Evolutionary conservation across 2,797 vertebrate species (phyloP), one percentile per base, ranked within the genome.

Genomic region (Ptychobarbus kaznakovi): DNA sequence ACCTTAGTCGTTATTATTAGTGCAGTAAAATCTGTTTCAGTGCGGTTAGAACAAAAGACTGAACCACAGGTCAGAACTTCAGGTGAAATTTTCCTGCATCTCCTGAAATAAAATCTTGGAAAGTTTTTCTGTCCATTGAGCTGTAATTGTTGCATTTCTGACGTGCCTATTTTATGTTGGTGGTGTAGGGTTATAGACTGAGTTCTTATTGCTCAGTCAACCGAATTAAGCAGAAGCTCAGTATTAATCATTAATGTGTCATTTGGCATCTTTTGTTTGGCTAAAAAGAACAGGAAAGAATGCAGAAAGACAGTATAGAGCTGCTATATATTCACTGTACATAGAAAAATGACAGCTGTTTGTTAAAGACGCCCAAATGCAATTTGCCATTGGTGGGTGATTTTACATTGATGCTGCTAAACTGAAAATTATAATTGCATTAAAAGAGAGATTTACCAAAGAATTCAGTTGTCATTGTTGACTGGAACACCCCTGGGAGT

Each of bases 221-320:
- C 16, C 3, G 10, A 63, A 58, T 74, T 32, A 73, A 58, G 53
- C 70, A 63, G 56, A 65, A 65, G 25, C 53, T 46, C 20, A n/a
- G 69, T 28, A 73, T 73, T 58, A 82, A 82, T 82, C 53, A 82
- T 82, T 73, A 32, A 49, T 66, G 77, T 80, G 77, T 80, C 40
- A 49, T 79, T 18, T 66, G 77, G 16, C 77, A 35, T 80, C 58
- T 12, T 66, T 49, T 80, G 16, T 66, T 80, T 32, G 46, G 25
- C 40, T 63, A 16, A 61, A 61, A 49, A 73, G 53, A 40, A 32
- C 18, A 6, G 25, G 4, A 72, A 46, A 46, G 22, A 46, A 61
- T 61, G 12, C 56, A 63, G 11, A 58, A 73, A 73, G 51, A 63
- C 18, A 11, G 6, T 32, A 61, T 25, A 58, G 15, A 44, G 38